Evolutionary conservation across 1,140 invertebrate genomes (phyloP).

Genomic region (Monomorium pharaonis): DNA sequence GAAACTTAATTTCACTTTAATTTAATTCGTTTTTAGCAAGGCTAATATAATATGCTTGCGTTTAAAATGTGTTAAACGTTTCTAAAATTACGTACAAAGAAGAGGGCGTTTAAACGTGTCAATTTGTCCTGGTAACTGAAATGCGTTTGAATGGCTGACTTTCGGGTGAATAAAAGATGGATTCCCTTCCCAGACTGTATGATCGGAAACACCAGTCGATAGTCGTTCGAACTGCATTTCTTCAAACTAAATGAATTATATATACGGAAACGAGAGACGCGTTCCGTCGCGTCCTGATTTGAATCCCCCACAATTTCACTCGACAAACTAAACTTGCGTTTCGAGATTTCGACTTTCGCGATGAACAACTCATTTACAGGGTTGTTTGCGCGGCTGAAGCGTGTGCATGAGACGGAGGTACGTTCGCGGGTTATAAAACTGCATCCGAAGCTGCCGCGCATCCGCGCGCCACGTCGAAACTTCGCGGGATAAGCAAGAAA

Average conservation of each 20-base stretch:
- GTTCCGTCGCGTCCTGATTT: neutral
- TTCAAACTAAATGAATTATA: neutral
- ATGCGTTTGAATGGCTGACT: neutral
- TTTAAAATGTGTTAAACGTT: neutral
- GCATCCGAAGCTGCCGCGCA: neutral
- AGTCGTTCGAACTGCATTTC: no score
- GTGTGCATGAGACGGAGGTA: neutral
- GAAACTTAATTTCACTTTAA: neutral
- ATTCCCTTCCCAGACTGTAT: neutral
- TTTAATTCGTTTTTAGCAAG: neutral
- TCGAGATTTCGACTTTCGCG: conserved; percentile 21
- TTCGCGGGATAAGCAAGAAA: conserved; percentile 33
- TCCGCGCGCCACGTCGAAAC: conserved; percentile 21
- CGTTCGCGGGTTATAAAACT: conserved; percentile 43
- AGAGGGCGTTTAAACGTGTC: neutral
- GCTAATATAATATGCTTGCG: neutral
- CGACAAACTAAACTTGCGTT: conserved; percentile 26
- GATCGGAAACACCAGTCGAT: no score
- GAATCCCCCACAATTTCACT: neutral
- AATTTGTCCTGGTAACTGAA: neutral
- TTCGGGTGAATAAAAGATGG: neutral
- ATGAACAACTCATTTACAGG: conserved; percentile 25
- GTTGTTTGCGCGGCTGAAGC: conserved; percentile 29
- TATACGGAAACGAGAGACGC: neutral
- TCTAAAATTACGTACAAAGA: neutral